Evolutionary conservation across 2,888 invertebrate genomes (phyloP).

Genomic region (Agelastica alni): DNA sequence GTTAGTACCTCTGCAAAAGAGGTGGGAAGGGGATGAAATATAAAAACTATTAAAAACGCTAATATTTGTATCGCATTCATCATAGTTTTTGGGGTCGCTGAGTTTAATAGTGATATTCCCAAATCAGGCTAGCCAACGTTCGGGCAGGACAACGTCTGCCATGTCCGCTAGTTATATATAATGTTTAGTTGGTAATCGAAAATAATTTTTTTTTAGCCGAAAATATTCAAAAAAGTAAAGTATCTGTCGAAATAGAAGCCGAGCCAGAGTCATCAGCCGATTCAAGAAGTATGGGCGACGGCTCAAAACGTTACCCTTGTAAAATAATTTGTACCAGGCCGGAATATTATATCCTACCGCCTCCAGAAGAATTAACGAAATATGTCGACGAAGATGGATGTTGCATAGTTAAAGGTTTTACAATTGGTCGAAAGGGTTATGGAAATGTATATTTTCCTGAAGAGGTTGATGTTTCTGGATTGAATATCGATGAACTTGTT

Average conservation of each 20-base stretch:
- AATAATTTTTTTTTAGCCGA: constrained; percentile 12
- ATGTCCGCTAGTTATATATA: too few species aligned
- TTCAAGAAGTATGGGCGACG: constrained; percentile 22
- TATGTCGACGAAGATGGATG: constrained; percentile 75
- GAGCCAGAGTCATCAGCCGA: constrained; percentile 22
- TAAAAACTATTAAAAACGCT: too few species aligned
- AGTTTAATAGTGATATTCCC: too few species aligned
- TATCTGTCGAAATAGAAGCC: constrained; percentile 28
- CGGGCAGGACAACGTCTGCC: too few species aligned
- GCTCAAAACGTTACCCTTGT: constrained; percentile 61
- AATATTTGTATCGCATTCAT: too few species aligned
- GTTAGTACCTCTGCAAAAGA: too few species aligned
- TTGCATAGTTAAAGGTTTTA: constrained; percentile 84
- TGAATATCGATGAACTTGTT: constrained; percentile 88
- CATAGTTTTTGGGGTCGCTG: too few species aligned
- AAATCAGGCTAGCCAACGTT: too few species aligned
- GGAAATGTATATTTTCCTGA: constrained; percentile 89
- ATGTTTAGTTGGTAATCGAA: too few species aligned
- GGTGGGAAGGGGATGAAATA: too few species aligned
- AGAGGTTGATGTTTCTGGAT: constrained; percentile 78
- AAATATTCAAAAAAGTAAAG: constrained; percentile 6
- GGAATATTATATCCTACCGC: constrained; percentile 92
- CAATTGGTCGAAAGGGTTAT: constrained; percentile 86
- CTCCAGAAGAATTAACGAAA: constrained; percentile 76
- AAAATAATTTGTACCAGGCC: constrained; percentile 76